These are phyloP conservation scores for Chionoecetes opilio DNA, from an alignment of 1,140 invertebrate species.

Conservation along the genomic window DNA sequence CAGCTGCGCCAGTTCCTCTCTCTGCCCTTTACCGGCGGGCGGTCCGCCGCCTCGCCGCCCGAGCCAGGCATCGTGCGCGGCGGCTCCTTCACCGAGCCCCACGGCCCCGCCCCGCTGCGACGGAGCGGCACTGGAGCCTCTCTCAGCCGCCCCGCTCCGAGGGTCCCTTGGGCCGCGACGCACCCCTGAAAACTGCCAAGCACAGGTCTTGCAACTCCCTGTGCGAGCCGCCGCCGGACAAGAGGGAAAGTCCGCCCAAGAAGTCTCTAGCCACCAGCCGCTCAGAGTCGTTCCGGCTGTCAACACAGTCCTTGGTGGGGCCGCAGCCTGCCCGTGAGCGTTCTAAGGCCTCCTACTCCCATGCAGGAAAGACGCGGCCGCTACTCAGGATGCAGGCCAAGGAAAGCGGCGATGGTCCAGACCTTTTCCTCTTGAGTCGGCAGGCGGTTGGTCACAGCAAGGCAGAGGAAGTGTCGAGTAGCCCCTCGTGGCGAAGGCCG, in stretches of 20 bases:
- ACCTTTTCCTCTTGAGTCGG: slow-evolving; percentile 58
- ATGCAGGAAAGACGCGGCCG: slow-evolving; percentile 47
- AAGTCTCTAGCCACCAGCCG: slow-evolving; percentile 45
- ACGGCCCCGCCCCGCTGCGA: slow-evolving; percentile 56
- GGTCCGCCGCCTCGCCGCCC: slow-evolving; percentile 55
- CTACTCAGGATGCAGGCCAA: slow-evolving; percentile 31
- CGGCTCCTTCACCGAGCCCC: slow-evolving; percentile 65
- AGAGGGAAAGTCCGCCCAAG: slow-evolving; percentile 54
- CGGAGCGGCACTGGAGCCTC: slow-evolving; percentile 67
- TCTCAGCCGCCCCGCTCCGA: neutral
- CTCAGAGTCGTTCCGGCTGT: slow-evolving; percentile 56
- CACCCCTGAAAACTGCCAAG: neutral
- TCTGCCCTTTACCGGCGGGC: slow-evolving; percentile 60
- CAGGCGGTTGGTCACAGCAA: slow-evolving; percentile 55
- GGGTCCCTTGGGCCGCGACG: neutral
- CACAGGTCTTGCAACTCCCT: slow-evolving; percentile 69
- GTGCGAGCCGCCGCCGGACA: slow-evolving; percentile 37
- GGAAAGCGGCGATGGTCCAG: slow-evolving; percentile 33
- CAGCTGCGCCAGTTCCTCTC: slow-evolving; percentile 70
- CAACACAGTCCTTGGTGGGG: slow-evolving; percentile 42
- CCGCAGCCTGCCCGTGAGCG: slow-evolving; percentile 60
- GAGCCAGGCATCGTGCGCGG: slow-evolving; percentile 64
- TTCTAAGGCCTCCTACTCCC: slow-evolving; percentile 59
- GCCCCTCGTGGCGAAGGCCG: slow-evolving; percentile 46
- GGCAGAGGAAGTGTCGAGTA: neutral